Evolutionary conservation across 2,113 vertebrate genomes (phyloP).

Genomic region (Lutjanus erythropterus): DNA sequence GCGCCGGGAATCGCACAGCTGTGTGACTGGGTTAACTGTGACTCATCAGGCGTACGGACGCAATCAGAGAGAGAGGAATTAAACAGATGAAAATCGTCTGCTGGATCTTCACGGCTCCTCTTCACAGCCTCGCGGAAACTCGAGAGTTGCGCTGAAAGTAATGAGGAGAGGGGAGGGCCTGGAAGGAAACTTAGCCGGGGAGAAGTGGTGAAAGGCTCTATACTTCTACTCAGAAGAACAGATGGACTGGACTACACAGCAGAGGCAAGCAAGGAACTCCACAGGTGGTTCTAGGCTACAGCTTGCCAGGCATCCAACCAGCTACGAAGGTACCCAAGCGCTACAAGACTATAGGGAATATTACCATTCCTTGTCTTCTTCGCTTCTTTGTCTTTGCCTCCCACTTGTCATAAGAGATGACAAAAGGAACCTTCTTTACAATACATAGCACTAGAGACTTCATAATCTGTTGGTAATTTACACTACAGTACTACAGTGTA

Average conservation of each 20-base stretch:
- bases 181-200: constrained; percentile 52
- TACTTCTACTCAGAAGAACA: constrained; percentile 68
- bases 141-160: constrained; percentile 48
- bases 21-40: constrained; percentile 77
- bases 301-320: constrained; percentile 48
- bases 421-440: constrained; percentile 43
- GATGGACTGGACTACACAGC: constrained; percentile 61
- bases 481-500: constrained; percentile 11
- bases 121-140: constrained; percentile 61
- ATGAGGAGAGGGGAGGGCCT: constrained; percentile 18
- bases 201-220: constrained; percentile 57
- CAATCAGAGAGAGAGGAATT: constrained; percentile 72
- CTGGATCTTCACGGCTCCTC: constrained; percentile 69
- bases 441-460: constrained; percentile 22
- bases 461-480: constrained; percentile 21
- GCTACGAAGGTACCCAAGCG: constrained; percentile 36
- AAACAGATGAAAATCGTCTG: constrained; percentile 74
- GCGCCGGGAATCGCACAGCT: constrained; percentile 71
- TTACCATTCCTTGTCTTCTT: constrained; percentile 66
- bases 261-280: constrained; percentile 49
- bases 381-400: constrained; percentile 61
- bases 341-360: constrained; percentile 19
- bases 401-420: constrained; percentile 61
- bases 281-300: constrained; percentile 66
- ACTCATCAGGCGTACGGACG: constrained; percentile 76